Evolutionary conservation across 2,113 vertebrate species (phyloP), one percentile per base, ranked within the genome.

Genomic region (Channa argus): DNA sequence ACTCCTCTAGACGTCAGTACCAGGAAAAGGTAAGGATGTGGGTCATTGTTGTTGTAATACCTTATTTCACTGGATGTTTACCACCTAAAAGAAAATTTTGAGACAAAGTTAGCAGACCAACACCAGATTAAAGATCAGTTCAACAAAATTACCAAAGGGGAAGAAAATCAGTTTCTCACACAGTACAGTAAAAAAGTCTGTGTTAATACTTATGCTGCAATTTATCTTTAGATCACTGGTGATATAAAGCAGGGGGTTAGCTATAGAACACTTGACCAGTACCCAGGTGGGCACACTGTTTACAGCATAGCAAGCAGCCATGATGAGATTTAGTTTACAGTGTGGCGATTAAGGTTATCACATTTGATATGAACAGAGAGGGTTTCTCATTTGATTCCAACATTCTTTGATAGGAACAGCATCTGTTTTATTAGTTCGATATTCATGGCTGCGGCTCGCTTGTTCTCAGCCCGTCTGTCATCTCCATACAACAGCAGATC

Each of bases 1-100:
- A 98, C 84, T 98, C 97, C 0, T 98, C 97, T 0, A 89, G 97
- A 43, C 95, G 97, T 2, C 97, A 98, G 53, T 98, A 98, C 85
- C 97, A 98, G 77, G 97, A 98, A 77, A 98, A 98, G 96, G 97
- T 98, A 67, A 39, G 51, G 6, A 39, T 54, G 36, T 6, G 41
- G 37, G 82, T 38, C 63, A 0, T 67, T 46, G 8, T 14, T 55
- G 39, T 9, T 63, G 10, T 10, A 12, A 13, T 15, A 5, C 14
- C 5, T 41, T 13, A 15, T 45, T 39, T 68, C 3, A 46, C 34
- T 15, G 7, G 12, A 37, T 41, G 5, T 44, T 6, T 37, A 34
- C 15, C 24, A 38, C 8, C 14, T 5, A 0, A 34, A 4, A 47
- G 52, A 36, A 24, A 14, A 3, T 2, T 2, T 69, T 69, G 50